phyloP scores from a whole-genome alignment of 92 coral and sea anemone genomes.

The Epizoanthus illoricatus region DNA sequence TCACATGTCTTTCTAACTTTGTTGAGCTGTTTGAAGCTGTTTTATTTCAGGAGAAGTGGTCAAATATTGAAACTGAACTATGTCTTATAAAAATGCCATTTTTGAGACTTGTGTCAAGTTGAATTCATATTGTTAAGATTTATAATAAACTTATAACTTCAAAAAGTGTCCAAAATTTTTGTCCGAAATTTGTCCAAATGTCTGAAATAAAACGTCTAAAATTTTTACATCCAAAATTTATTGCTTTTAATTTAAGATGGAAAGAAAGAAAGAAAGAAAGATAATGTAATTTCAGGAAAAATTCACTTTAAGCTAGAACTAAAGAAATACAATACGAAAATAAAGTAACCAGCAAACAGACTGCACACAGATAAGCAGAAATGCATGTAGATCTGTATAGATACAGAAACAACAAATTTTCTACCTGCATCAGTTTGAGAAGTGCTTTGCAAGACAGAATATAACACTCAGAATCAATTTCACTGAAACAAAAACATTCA shows the following conservation, averaged over 20 bases:
- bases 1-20: too few relatives aligned
- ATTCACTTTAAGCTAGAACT: background rate
- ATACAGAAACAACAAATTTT: background rate
- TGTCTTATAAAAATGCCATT: too few relatives aligned
- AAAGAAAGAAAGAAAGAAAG: background rate
- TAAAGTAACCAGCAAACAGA: background rate
- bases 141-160: too few relatives aligned
- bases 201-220: too few relatives aligned
- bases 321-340: background rate
- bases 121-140: too few relatives aligned
- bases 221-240: too few relatives aligned
- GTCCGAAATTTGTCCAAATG: too few relatives aligned
- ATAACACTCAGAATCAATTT: constrained; percentile 81
- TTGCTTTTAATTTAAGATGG: background rate
- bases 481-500: constrained; percentile 56
- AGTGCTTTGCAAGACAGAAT: constrained; percentile 82
- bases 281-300: background rate
- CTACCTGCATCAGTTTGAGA: constrained; percentile 85
- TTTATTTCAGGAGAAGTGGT: too few relatives aligned
- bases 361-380: background rate
- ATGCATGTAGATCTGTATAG: background rate
- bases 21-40: too few relatives aligned
- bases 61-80: too few relatives aligned
- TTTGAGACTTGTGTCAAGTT: too few relatives aligned
- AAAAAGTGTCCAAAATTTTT: too few relatives aligned